Evolutionary conservation across 2,888 invertebrate species (phyloP).

Genomic region (Junonia oenone): DNA sequence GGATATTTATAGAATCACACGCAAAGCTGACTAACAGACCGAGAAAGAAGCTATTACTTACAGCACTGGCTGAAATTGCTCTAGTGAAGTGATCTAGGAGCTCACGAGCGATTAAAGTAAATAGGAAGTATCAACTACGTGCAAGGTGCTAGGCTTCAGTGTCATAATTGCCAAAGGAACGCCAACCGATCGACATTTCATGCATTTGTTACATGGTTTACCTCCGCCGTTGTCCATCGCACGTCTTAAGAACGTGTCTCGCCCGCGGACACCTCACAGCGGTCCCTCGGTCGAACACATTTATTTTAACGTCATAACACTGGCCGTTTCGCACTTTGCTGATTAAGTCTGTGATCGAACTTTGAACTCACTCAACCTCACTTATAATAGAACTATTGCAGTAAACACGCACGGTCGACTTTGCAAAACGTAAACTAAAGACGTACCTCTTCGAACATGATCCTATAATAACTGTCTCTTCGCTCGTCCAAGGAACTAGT

Average conservation of each 20-base stretch:
- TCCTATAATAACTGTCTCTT: constrained; percentile 74
- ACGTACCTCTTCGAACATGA: constrained; percentile 77
- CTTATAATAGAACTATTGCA: constrained; percentile 43
- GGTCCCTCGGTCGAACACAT: constrained; percentile 59
- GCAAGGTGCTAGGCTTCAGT: constrained; percentile 57
- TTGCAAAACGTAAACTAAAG: constrained; percentile 68
- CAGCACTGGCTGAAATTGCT: constrained; percentile 39
- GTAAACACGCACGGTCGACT: constrained; percentile 55
- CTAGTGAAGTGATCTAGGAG: constrained; percentile 27
- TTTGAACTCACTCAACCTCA: constrained; percentile 60
- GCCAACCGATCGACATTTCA: constrained; percentile 41
- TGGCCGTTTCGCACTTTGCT: constrained; percentile 53
- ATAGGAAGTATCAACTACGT: constrained; percentile 39
- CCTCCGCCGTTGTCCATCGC: constrained; percentile 75
- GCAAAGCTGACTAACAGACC: constrained; percentile 50
- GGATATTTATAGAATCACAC: constrained; percentile 66
- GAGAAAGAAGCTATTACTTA: constrained; percentile 42
- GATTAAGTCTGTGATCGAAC: constrained; percentile 48
- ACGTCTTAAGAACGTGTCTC: constrained; percentile 49
- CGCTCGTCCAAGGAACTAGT: constrained; percentile 76
- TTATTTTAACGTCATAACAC: constrained; percentile 61
- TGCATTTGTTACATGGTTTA: constrained; percentile 62
- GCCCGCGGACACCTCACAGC: constrained; percentile 58
- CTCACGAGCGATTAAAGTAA: constrained; percentile 25
- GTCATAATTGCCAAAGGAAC: constrained; percentile 40